A percentile compares a stretch with the other conserved stretches of the same genome.
phyloP scores from a whole-genome alignment of 2,888 invertebrate species.

The Melinaea marsaeus region DNA sequence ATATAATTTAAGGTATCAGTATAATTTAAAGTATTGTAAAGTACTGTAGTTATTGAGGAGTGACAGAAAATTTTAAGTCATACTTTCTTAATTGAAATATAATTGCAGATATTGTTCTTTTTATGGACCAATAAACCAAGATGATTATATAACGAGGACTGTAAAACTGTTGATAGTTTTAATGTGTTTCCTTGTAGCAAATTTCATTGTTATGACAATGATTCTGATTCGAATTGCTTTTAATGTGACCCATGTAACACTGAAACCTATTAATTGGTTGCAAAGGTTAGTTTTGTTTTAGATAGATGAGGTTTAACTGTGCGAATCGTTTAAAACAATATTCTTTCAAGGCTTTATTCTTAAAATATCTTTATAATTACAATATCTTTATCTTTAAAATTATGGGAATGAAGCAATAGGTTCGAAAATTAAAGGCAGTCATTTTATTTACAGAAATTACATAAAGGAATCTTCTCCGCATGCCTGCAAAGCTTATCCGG shows the following conservation, averaged over 20 bases:
- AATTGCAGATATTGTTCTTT: slow-evolving; percentile 11
- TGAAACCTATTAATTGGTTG: slow-evolving; percentile 7
- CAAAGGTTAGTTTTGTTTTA: slow-evolving; percentile 6
- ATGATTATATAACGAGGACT: slow-evolving; percentile 5
- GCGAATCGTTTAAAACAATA: no score
- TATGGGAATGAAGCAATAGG: no score
- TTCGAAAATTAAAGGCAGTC: no score
- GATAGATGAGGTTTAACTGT: not conserved
- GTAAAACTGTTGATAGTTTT: slow-evolving; percentile 10
- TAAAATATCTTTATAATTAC: no score
- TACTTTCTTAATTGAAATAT: not conserved
- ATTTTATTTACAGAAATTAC: no score
- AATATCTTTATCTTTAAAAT: no score
- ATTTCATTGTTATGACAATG: slow-evolving; percentile 11
- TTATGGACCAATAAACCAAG: slow-evolving; percentile 3
- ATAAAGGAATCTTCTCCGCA: no score
- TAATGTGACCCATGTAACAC: slow-evolving; percentile 1
- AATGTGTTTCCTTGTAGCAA: slow-evolving; percentile 13
- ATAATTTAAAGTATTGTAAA: not conserved
- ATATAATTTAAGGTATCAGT: slow-evolving; percentile 11
- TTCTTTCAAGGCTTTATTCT: no score
- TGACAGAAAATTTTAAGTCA: not conserved
- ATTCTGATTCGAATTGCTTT: slow-evolving; percentile 10
- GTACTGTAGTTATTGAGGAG: not conserved
- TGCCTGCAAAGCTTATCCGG: no score